Evolutionary conservation across 2,113 vertebrate genomes (phyloP).

Genomic region (Paratilapia polleni): DNA sequence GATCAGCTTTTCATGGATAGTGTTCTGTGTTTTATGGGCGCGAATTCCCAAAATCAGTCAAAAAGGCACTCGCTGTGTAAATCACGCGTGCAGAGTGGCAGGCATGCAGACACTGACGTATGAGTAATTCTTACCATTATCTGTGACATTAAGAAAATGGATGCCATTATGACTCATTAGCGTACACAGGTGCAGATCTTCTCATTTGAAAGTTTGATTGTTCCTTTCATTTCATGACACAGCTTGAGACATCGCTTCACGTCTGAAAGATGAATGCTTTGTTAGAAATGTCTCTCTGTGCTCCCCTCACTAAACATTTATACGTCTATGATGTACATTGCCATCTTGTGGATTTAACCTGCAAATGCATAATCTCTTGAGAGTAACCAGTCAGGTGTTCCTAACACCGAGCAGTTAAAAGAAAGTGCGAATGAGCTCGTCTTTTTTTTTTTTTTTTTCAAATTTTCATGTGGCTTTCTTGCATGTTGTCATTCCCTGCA

Average conservation of each 20-base stretch:
- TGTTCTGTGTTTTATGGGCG: neutral
- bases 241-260: slow-evolving; percentile 30
- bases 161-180: slow-evolving; percentile 49
- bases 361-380: slow-evolving; percentile 15
- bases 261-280: slow-evolving; percentile 34
- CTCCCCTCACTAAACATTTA: neutral
- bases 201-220: slow-evolving; percentile 31
- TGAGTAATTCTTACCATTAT: slow-evolving; percentile 35
- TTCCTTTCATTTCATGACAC: slow-evolving; percentile 43
- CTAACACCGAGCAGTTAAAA: neutral
- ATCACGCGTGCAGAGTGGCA: neutral
- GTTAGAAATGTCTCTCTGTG: neutral
- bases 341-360: slow-evolving; percentile 65
- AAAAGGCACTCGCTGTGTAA: slow-evolving; percentile 24
- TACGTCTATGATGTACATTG: slow-evolving; percentile 37
- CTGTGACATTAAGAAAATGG: slow-evolving; percentile 56
- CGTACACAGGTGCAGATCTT: slow-evolving; percentile 51
- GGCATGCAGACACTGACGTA: neutral
- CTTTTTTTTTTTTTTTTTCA: neutral
- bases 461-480: neutral
- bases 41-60: slow-evolving; percentile 4
- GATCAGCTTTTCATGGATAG: slow-evolving; percentile 26
- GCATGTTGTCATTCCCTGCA: neutral
- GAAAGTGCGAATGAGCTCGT: neutral
- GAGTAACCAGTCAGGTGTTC: neutral